These are phyloP conservation scores for Chydorus sphaericus DNA, from an alignment of 2,888 invertebrate species.

Conservation along the genomic window DNA sequence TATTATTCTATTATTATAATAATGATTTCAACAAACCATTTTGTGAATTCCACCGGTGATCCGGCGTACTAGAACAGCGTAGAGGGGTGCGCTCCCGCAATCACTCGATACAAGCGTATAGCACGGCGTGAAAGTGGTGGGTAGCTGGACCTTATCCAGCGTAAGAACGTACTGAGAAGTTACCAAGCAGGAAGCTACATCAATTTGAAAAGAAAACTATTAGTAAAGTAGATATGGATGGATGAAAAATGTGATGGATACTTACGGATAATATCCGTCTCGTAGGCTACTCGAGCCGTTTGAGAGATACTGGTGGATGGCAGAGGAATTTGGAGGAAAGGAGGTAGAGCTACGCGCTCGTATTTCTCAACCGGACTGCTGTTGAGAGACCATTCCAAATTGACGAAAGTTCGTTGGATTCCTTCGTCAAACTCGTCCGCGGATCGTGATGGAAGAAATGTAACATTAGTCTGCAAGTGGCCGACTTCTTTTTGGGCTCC, in stretches of 20 bases:
- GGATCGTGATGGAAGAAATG: background rate
- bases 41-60: too few relatives aligned
- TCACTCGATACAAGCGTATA: constrained; percentile 21
- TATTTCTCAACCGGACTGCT: background rate
- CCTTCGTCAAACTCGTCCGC: background rate
- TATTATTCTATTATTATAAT: background rate
- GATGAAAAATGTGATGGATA: background rate
- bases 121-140: constrained; percentile 21
- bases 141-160: constrained; percentile 22
- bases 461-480: background rate
- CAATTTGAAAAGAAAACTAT: background rate
- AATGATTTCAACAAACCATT: background rate
- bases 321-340: background rate
- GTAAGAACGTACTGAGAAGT: constrained; percentile 21
- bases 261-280: constrained; percentile 7
- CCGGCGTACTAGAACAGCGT: constrained; percentile 19
- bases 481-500: background rate
- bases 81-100: constrained; percentile 21
- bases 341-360: background rate
- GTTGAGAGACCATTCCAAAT: background rate
- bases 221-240: background rate
- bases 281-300: constrained; percentile 1
- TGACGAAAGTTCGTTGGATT: background rate
- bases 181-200: constrained; percentile 21
- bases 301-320: constrained; percentile 6